Base-by-base conservation (phyloP, 2,113 vertebrate species). In the Pygoscelis antarcticus region DNA sequence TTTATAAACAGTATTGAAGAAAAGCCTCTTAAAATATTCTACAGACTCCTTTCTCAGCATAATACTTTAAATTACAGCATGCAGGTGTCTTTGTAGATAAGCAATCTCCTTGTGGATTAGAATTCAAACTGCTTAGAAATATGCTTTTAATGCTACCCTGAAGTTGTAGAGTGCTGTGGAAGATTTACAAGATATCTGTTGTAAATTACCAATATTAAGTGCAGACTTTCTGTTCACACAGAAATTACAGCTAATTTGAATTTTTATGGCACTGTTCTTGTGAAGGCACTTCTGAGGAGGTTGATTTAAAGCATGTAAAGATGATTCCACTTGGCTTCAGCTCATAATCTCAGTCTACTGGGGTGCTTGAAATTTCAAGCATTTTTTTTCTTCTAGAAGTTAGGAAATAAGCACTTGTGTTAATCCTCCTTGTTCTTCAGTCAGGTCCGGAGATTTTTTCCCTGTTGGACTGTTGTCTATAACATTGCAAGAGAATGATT, bases 41-140 rank as follows among this genome's bases (percentile, higher is more conserved):
- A 46, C 29, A 61, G 46, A 23, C 11, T 82, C 52, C 74, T 91
- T 96, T 90, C 75, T 83, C 40, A 84, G 49, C 13, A 12, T 69
- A 95, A 62, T 91, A 65, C 64, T 92, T 92, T 62, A 94, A 96
- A 97, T 97, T 94, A 40, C 75, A 91, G 46, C 68, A 86, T 90
- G 93, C 94, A 97, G 93, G 95, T 97, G 94, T 40, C 88, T 97
- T 95, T 97, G 71, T 85, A 97, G 96, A 96, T 97, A 97, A 97
- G 91, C 83, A 95, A 88, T 97, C 96, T 97, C 78, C 74, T 64
- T 13, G 11, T 93, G 84, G 87, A 92, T 96, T 96, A 83, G 68
- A n/a, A 87, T 95, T 97, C 71, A 94, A 22, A 91, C 89, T 94
- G 89, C 92, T 96, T 79, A 96, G 85, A 97, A 97, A 93, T 96